Conservation (phyloP, 2,797 vertebrate genomes). For the Girardinus metallicus region DNA sequence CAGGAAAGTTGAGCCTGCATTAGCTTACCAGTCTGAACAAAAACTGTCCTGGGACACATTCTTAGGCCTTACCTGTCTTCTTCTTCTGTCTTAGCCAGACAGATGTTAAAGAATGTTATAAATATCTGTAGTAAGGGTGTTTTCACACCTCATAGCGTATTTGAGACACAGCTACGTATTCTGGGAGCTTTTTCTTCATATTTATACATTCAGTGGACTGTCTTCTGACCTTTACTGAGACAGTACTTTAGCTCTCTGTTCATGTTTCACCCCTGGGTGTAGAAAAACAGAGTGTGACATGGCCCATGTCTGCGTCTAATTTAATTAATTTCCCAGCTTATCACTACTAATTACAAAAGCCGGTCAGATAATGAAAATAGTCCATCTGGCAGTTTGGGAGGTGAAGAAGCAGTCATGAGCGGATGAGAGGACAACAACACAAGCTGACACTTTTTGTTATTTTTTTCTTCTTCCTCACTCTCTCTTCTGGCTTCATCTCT, state of each 20-base stretch:
- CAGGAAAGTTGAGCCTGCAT: not conserved
- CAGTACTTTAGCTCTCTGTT: not conserved
- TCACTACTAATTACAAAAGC: conserved; percentile 51
- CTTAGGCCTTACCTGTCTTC: no score
- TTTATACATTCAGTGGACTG: not conserved
- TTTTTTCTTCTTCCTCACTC: conserved; percentile 8
- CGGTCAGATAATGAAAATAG: conserved; percentile 48
- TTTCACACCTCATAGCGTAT: no score
- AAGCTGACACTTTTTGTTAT: conserved; percentile 3
- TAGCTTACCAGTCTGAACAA: not conserved
- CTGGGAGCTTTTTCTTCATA: not conserved
- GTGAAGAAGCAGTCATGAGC: conserved; percentile 8
- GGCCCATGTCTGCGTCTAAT: conserved; percentile 5
- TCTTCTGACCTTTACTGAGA: not conserved
- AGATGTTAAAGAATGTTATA: not conserved
- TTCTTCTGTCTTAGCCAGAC: no score
- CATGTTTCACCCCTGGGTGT: not conserved
- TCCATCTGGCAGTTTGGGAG: conserved; percentile 27
- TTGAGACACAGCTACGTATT: not conserved
- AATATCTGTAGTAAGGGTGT: not conserved
- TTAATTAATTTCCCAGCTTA: conserved; percentile 31
- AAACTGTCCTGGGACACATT: not conserved
- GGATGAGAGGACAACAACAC: conserved; percentile 19
- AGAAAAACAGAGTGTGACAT: not conserved
- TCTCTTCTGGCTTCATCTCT: conserved; percentile 41